Base-by-base conservation (phyloP, 2,888 invertebrate genomes). In the Sclerodermus sp. region DNA sequence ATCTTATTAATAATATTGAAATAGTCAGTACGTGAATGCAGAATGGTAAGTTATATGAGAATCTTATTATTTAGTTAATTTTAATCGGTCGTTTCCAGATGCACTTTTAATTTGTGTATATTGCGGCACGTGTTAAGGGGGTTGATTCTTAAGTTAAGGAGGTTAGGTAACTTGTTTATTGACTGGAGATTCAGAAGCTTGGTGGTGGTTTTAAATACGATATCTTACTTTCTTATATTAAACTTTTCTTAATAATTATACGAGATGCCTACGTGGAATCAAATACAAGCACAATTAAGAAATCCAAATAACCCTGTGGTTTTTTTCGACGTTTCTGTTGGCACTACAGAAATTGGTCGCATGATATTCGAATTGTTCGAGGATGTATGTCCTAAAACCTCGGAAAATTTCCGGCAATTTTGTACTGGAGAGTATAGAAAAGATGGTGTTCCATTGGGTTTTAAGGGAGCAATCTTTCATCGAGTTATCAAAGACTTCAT, bases 401-500 rank as follows among this genome's bases (percentile, higher is more conserved):
- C 95, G 60, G 97, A 98, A 81, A 98, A 97, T 79, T 97, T 97
- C 71, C 86, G 97, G 52, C 97, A 99, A 78, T 94, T 99, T 76
- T 99, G 99, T 74, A 99, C 98, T 0, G 99, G 99, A 10, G 99
- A 99, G 80, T 93, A 91, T 73, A 86, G 92, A 70, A 91, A 90
- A 73, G 98, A 99, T 80, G 96, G 96, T 10, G 94, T 97, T 0
- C 96, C 99, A 0, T 84, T 95, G 43, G 98, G 98, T 0, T 99
- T 90, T 77, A 99, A 99, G 81, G 95, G 94, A 43, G 91, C 93
- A 1, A 90, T 91, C 70, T 99, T 99, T 78, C 99, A 99, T 77
- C 84, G 98, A 77, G 96, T 99, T 29, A 99, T 99, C 64, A 99
- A 99, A 80, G 99, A 99, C 80, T 99, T 99, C 73, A 99, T 99